Percentiles rank a stretch among this genome's conserved stretches.
Conservation (phyloP, 2,888 invertebrate species). For the Erebia aethiops region DNA sequence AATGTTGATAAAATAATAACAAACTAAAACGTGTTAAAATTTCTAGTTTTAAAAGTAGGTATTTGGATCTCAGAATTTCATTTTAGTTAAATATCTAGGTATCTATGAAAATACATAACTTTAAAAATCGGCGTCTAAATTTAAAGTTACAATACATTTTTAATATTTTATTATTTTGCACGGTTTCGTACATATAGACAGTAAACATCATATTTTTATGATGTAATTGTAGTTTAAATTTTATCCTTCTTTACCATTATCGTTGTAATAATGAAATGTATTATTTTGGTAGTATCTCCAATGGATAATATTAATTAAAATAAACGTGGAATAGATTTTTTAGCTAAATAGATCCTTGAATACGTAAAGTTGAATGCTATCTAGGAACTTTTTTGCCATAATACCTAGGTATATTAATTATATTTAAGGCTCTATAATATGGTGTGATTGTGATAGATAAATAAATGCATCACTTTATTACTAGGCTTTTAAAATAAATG, state of each 20-base stretch:
- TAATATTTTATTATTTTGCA: background rate
- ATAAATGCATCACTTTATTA: constrained; percentile 5
- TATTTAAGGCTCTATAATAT: background rate
- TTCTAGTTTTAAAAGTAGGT: constrained; percentile 21
- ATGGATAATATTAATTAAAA: background rate
- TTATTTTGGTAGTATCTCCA: background rate
- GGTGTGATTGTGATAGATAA: constrained; percentile 8
- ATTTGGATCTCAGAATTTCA: constrained; percentile 38
- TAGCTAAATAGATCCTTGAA: background rate
- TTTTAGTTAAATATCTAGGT: constrained; percentile 2
- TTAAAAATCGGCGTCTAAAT: background rate
- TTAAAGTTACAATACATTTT: background rate
- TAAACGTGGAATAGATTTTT: background rate
- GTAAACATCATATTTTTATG: background rate
- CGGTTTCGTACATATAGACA: background rate
- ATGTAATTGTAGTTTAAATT: background rate
- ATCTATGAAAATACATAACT: constrained; percentile 1
- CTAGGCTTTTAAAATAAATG: background rate
- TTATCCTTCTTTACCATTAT: background rate
- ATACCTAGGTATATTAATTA: constrained; percentile 1
- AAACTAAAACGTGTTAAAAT: background rate
- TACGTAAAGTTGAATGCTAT: constrained; percentile 12
- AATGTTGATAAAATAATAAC: background rate
- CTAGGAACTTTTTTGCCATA: constrained; percentile 19
- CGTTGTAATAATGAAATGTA: background rate